These are phyloP conservation scores for Campylomormyrus tamandua DNA, from an alignment of 2,113 vertebrate species.

Conservation along the genomic window DNA sequence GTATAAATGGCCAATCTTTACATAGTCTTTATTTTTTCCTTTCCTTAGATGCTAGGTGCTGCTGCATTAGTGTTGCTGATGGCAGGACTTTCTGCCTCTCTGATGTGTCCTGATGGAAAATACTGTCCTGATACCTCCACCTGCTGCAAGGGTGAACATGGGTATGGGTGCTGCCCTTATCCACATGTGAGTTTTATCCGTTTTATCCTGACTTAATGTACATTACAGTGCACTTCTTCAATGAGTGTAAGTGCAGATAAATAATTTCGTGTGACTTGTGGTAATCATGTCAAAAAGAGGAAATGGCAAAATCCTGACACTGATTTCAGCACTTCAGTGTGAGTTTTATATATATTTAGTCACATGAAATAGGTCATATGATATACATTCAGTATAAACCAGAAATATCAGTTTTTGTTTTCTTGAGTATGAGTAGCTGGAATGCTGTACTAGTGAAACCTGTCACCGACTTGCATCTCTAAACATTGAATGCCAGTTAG, in stretches of 20 bases:
- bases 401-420: background rate
- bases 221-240: background rate
- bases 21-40: background rate
- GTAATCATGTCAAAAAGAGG: background rate
- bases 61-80: conserved; percentile 34
- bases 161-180: conserved; percentile 53
- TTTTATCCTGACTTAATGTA: background rate
- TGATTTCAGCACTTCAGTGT: background rate
- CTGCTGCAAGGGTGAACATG: conserved; percentile 42
- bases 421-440: background rate
- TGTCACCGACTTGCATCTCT: background rate
- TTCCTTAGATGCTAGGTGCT: conserved; percentile 45
- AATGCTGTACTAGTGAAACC: background rate
- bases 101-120: conserved; percentile 48
- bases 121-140: conserved; percentile 38
- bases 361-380: background rate
- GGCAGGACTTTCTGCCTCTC: conserved; percentile 27
- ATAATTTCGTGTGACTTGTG: background rate
- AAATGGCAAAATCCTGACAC: background rate
- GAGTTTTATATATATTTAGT: no score
- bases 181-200: conserved; percentile 44
- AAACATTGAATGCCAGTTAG: background rate
- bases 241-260: background rate
- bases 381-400: background rate
- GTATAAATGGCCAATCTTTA: background rate